phyloP scores from a whole-genome alignment of 92 coral and sea anemone genomes.

The Hydrozoanthus gracilis region DNA sequence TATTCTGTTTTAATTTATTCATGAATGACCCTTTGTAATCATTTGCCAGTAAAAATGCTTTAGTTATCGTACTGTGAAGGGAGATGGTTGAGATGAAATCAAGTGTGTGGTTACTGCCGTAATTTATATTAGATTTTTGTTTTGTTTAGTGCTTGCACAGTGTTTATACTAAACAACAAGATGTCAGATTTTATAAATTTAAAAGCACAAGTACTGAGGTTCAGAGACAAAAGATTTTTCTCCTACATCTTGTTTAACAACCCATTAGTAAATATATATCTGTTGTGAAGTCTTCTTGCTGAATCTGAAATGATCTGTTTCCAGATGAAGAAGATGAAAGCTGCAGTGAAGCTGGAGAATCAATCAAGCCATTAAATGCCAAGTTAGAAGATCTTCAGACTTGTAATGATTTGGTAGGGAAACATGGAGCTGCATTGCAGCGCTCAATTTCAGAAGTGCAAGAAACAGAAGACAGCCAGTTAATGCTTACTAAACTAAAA shows the following conservation, averaged over 20 bases:
- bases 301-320: not conserved
- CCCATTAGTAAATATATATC: no score
- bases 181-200: not conserved
- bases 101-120: not conserved
- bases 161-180: not conserved
- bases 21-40: not conserved
- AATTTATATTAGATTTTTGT: not conserved
- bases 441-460: slow-evolving; percentile 93
- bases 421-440: slow-evolving; percentile 97
- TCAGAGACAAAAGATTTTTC: no score
- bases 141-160: not conserved
- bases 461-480: slow-evolving; percentile 80
- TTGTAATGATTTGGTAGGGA: slow-evolving; percentile 97
- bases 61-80: not conserved
- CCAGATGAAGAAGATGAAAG: slow-evolving; percentile 96
- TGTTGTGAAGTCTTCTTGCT: not conserved
- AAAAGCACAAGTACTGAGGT: no score
- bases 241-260: no score
- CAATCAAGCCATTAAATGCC: slow-evolving; percentile 87
- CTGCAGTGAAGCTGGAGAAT: slow-evolving; percentile 74
- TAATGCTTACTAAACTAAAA: slow-evolving; percentile 79
- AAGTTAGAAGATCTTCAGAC: slow-evolving; percentile 96
- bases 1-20: not conserved
- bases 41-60: not conserved
- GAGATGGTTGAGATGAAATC: slow-evolving; percentile 6